These are phyloP conservation scores for Mustela nigripes DNA, from an alignment of 2,113 vertebrate genomes.

Conservation along the genomic window DNA sequence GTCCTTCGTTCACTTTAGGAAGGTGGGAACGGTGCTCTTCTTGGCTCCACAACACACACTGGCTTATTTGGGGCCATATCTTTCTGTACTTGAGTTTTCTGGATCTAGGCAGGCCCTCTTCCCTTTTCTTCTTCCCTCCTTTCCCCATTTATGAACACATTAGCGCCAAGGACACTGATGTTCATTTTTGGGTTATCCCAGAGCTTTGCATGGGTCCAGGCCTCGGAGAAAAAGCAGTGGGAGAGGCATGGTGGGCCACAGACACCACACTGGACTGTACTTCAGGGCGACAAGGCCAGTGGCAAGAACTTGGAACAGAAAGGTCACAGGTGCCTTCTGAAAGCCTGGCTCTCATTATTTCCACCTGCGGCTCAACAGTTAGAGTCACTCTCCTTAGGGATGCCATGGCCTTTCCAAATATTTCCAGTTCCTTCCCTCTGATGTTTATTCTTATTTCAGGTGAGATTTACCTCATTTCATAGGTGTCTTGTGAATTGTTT, in stretches of 20 bases:
- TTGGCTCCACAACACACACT: background rate
- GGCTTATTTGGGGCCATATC: background rate
- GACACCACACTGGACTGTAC: rapidly evolving
- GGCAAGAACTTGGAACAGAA: background rate
- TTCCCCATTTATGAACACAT: background rate
- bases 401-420: background rate
- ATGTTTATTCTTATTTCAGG: background rate
- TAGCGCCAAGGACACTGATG: background rate
- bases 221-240: background rate
- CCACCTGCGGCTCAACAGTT: background rate
- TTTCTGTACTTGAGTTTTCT: background rate
- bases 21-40: background rate
- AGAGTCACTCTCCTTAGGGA: background rate
- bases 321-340: background rate
- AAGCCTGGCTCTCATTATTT: background rate
- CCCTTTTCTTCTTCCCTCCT: background rate
- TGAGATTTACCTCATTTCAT: constrained; percentile 36
- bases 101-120: background rate
- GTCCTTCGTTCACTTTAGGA: background rate
- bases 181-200: background rate
- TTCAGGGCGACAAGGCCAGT: background rate
- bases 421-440: background rate
- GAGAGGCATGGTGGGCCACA: background rate
- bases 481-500: background rate
- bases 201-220: background rate